Evolutionary conservation across 2,797 vertebrate species (phyloP).

Genomic region (Peromyscus nudipes): DNA sequence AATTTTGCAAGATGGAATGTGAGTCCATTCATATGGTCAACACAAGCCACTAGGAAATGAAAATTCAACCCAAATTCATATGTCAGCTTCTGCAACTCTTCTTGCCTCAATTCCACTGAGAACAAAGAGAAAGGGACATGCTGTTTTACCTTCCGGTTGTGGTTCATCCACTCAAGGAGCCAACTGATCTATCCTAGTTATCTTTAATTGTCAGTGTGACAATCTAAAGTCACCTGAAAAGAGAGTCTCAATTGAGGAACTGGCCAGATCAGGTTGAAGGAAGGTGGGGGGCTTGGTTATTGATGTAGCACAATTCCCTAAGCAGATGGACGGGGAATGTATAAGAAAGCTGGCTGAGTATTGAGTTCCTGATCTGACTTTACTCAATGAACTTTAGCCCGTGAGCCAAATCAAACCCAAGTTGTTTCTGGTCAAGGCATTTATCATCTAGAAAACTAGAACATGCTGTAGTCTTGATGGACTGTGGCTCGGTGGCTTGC

Average conservation of each 20-base stretch:
- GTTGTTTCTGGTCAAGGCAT: background rate
- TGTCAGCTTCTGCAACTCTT: background rate
- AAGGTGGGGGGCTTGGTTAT: too few relatives aligned
- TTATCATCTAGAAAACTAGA: background rate
- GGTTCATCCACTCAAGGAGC: background rate
- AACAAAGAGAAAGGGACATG: background rate
- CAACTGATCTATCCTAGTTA: background rate
- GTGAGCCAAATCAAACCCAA: background rate
- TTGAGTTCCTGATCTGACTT: background rate
- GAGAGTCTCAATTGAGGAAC: background rate
- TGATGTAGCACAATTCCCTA: background rate
- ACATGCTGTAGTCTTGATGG: background rate
- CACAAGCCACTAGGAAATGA: background rate
- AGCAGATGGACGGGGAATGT: background rate
- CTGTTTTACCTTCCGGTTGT: background rate
- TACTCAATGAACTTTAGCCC: background rate
- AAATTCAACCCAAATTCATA: background rate
- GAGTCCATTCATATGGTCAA: background rate
- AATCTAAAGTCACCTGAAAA: background rate
- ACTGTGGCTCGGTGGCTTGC: background rate
- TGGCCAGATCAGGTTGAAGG: too few relatives aligned
- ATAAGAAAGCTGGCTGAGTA: background rate
- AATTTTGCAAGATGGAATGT: background rate
- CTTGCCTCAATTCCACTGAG: background rate
- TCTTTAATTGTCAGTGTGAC: background rate